Evolutionary conservation across 2,888 invertebrate genomes (phyloP).

Genomic region (Melipona bicolor): DNA sequence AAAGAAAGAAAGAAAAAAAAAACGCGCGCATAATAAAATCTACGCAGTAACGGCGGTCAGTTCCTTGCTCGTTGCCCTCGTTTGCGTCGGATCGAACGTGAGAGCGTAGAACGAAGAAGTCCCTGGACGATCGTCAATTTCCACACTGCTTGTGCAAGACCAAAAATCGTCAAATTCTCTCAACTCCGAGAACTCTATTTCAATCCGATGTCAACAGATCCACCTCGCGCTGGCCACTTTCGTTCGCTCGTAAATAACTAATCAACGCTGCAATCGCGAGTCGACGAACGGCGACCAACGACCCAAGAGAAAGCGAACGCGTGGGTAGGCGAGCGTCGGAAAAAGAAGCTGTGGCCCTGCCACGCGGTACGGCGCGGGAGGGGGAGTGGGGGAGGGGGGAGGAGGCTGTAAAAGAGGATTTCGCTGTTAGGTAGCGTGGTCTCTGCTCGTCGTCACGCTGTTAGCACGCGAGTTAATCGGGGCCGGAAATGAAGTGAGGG

Average conservation of each 20-base stretch:
- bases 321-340: constrained; percentile 34
- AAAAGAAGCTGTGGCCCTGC: constrained; percentile 14
- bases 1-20: too few species aligned
- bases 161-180: too few species aligned
- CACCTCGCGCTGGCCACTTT: too few species aligned
- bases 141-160: too few species aligned
- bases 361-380: background rate
- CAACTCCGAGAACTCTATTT: too few species aligned
- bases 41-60: background rate
- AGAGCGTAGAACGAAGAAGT: too few species aligned
- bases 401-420: constrained; percentile 57
- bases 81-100: background rate
- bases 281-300: constrained; percentile 29
- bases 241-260: background rate
- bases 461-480: constrained; percentile 81
- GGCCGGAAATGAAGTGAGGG: constrained; percentile 83
- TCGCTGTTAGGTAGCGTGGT: constrained; percentile 64
- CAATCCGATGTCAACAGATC: too few species aligned
- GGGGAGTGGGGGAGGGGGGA: constrained; percentile 11
- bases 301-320: constrained; percentile 51
- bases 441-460: constrained; percentile 82
- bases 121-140: too few species aligned
- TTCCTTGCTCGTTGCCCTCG: background rate
- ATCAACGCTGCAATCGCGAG: constrained; percentile 73
- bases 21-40: too few species aligned